phyloP scores from a whole-genome alignment of 2,113 vertebrate genomes.

The Cathartes aura region DNA sequence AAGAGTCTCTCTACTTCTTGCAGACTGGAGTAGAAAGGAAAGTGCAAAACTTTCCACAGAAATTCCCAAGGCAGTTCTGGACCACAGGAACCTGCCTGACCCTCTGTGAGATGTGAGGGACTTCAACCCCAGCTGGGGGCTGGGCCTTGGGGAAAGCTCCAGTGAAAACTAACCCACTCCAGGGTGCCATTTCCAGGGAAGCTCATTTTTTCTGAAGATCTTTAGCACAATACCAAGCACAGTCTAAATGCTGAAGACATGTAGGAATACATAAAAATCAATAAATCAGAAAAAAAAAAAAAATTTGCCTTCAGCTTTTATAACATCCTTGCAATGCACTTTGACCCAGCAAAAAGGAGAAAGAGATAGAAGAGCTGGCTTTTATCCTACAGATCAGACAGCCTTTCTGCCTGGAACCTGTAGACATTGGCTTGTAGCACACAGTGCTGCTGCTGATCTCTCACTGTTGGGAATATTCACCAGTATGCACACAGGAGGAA shows the following conservation, averaged over 20 bases:
- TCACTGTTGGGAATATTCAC: neutral
- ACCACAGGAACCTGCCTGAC: neutral
- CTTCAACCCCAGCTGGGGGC: neutral
- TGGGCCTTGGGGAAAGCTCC: neutral
- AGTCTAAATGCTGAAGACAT: neutral
- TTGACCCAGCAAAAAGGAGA: neutral
- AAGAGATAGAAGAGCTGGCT: neutral
- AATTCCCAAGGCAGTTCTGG: neutral
- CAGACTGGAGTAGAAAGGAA: neutral
- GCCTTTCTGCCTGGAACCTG: neutral
- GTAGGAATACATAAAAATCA: neutral
- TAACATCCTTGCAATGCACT: neutral
- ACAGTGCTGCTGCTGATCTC: neutral
- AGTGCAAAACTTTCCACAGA: neutral
- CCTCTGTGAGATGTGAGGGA: neutral
- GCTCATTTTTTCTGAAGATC: neutral
- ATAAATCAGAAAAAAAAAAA: neutral
- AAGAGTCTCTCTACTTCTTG: neutral
- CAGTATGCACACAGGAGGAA: neutral
- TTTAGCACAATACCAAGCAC: neutral
- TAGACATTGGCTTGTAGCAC: neutral
- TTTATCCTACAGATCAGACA: neutral
- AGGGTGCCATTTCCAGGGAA: neutral
- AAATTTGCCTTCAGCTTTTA: neutral
- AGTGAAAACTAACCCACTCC: neutral